Evolutionary conservation across 2,888 invertebrate species (phyloP), one percentile per base, ranked within the genome.

Genomic region (Sinotaia quadrata): DNA sequence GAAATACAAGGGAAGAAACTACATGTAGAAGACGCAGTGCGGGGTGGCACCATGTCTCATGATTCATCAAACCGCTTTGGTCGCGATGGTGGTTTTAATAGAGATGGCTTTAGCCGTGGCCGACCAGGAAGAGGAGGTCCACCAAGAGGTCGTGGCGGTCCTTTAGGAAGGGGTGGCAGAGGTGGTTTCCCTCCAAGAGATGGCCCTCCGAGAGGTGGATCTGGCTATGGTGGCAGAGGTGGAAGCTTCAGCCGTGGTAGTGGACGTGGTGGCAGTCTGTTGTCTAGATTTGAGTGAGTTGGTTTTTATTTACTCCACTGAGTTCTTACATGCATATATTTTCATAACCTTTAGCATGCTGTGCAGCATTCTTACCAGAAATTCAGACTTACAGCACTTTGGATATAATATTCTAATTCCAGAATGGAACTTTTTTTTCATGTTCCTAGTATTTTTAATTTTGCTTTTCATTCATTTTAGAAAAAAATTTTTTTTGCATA

Each of bases 1-100:
- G 78, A 78, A 52, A 57, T 81, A 10, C 76, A 78, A 52, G 78
- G 79, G 41, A 80, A 77, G 49, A 74, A 71, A 61, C 75, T 81
- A 31, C 79, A 81, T 62, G 80, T 80, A 8, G 79, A 79, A 49
- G 78, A 80, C 63, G 77, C 33, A 54, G 77, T 59, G 41, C 34
- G 67, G 29, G 67, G 62, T 10, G 70, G 70, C n/a, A 44, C 63
- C 29, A 21, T 56, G 44, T 54, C 29, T 24, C 51, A 62, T 15
- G 54, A 54, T 15, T n/a, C 29, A 5, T 54, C 54, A 2, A 3
- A 27, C 37, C 31, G 54, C n/a, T 56, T 56, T 24, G 24, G 33
- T 34, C 41, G 56, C 29, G 65, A 47, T 24, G 65, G 65, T 12
- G 44, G 44, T 12, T 52, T 44, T 5, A 31, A 29, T 34, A 56